phyloP scores from a whole-genome alignment of 2,888 invertebrate species.

The Atrina japonica region DNA sequence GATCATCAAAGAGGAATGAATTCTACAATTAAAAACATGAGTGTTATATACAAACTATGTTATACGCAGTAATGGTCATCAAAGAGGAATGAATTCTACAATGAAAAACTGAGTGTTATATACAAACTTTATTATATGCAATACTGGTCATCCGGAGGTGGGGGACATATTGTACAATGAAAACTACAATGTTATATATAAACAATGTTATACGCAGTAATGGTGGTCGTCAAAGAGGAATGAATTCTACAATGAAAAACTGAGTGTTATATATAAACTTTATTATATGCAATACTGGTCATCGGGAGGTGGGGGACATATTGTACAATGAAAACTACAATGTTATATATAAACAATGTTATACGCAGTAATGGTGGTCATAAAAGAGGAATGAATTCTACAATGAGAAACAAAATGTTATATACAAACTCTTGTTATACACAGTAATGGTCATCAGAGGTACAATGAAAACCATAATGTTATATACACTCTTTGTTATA shows the following conservation, averaged over 20 bases:
- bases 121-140: too few relatives aligned
- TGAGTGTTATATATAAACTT: conserved; percentile 14
- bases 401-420: too few relatives aligned
- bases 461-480: too few relatives aligned
- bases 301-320: too few relatives aligned
- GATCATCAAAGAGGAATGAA: conserved; percentile 66
- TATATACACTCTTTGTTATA: too few relatives aligned
- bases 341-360: too few relatives aligned
- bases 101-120: too few relatives aligned
- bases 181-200: conserved; percentile 62
- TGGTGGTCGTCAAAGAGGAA: conserved; percentile 69
- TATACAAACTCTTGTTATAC: conserved; percentile 8
- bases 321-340: too few relatives aligned
- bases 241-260: conserved; percentile 64
- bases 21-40: conserved; percentile 69
- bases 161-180: conserved; percentile 66
- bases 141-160: conserved; percentile 70
- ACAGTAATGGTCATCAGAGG: background rate
- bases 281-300: background rate
- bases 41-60: conserved; percentile 10
- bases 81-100: too few relatives aligned
- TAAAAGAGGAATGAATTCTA: conserved; percentile 70
- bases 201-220: conserved; percentile 76
- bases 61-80: background rate
- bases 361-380: conserved; percentile 75